Evolutionary conservation across 1,140 invertebrate genomes (phyloP).

Genomic region (Sycophila sp.): DNA sequence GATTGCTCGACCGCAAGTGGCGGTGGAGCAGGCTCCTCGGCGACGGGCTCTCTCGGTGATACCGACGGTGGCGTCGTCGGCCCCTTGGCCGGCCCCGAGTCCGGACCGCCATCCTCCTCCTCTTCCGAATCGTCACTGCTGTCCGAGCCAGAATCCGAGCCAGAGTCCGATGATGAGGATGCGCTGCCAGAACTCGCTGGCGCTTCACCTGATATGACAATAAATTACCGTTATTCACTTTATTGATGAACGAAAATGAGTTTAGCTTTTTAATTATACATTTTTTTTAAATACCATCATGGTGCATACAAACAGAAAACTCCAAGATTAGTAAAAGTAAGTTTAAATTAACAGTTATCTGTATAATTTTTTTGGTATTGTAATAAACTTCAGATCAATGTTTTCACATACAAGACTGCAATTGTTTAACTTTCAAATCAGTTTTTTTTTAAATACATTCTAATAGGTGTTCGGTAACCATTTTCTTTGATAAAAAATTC

Average conservation of each 20-base stretch:
- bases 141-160: slow-evolving; percentile 65
- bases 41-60: slow-evolving; percentile 51
- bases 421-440: too few species aligned
- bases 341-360: too few species aligned
- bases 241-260: background rate
- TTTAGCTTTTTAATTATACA: too few species aligned
- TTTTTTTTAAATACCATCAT: too few species aligned
- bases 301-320: too few species aligned
- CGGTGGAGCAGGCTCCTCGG: slow-evolving; percentile 55
- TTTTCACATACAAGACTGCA: too few species aligned
- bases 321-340: too few species aligned
- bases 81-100: slow-evolving; percentile 44
- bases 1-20: slow-evolving; percentile 57
- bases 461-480: too few species aligned
- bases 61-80: slow-evolving; percentile 56
- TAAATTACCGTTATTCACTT: background rate
- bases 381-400: too few species aligned
- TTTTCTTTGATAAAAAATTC: background rate
- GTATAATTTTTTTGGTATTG: too few species aligned
- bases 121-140: slow-evolving; percentile 69
- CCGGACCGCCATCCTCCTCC: slow-evolving; percentile 45
- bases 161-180: slow-evolving; percentile 66
- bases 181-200: slow-evolving; percentile 59
- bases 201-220: slow-evolving; percentile 46
- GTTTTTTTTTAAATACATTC: too few species aligned